Conservation (phyloP, 35 echinoderm and acorn worm genomes). For the Heliocidaris erythrogramma region DNA sequence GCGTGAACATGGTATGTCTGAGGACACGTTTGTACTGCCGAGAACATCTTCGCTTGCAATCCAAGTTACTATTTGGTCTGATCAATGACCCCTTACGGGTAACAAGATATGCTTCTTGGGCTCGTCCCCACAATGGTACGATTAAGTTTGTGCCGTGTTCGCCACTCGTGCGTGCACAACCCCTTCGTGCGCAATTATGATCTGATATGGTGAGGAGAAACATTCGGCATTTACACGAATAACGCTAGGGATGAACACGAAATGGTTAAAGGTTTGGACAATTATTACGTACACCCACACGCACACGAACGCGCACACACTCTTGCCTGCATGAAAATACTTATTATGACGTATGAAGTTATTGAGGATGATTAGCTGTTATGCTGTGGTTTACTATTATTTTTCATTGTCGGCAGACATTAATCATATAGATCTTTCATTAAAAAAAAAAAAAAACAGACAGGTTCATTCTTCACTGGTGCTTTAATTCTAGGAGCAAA, state of each 20-base stretch:
- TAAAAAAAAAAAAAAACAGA: too few relatives aligned
- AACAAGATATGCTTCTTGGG: neutral
- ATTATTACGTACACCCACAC: neutral
- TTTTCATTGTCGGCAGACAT: too few relatives aligned
- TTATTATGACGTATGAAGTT: neutral
- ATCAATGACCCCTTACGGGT: neutral
- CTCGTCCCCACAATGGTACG: neutral
- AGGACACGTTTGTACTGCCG: neutral
- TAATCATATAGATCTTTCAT: too few relatives aligned
- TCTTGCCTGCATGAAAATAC: neutral
- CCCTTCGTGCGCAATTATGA: neutral
- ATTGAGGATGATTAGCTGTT: too few relatives aligned
- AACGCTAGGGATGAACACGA: neutral
- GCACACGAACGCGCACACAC: neutral
- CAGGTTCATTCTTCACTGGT: too few relatives aligned
- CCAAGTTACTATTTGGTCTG: neutral
- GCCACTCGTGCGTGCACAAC: neutral
- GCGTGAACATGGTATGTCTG: neutral
- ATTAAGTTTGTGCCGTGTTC: neutral
- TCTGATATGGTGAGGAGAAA: neutral
- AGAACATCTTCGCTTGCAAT: neutral
- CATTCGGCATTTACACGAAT: too few relatives aligned
- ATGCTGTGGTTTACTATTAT: too few relatives aligned
- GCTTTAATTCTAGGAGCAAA: too few relatives aligned
- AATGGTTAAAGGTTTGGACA: neutral